Base-by-base conservation (phyloP, 2,113 vertebrate species). In the Nycticryphes semicollaris region DNA sequence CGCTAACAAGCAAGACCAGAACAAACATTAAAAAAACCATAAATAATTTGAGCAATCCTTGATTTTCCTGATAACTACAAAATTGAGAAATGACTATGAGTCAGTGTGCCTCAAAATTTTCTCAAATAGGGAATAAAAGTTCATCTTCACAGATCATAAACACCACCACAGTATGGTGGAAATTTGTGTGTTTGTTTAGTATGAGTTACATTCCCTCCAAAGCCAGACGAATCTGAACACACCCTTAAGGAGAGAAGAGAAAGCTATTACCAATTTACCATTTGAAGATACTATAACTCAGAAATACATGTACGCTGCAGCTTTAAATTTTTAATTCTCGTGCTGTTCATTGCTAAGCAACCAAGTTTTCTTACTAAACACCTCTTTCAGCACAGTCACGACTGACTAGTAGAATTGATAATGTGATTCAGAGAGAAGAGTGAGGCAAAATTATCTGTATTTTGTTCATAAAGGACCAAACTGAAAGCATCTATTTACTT, bases 281-380 rank as follows among this genome's bases (percentile, higher is more conserved):
- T 73, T 41, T 72, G 20, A 79, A 93, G 47, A 53, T 25, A 85
- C 21, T 64, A 14, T 41, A 91, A 85, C 53, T 93, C 83, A 76
- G 57, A 83, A 89, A 92, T n/a, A 69, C 25, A 74, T 24, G 84
- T 18, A 68, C 77, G 64, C 77, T 78, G 70, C 50, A 91, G 67
- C 92, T 97, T 96, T 94, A 95, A 98, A 98, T 98, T 97, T 96
- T 95, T 97, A 98, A 90, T 98, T 96, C 98, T 98, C 97, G 6
- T 97, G 96, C 98, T 98, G 97, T 95, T 95, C 47, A 98, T 97
- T 98, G 98, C 98, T 97, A 98, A 98, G 98, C 98, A 99, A 98
- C 98, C 96, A 97, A 98, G 98, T 97, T 98, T 98, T 98, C 97
- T 98, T 98, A 98, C 98, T 98, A 98, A 98, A 98, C 98, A 98